Base-by-base conservation (phyloP, 2,888 invertebrate species). In the Pollenia amentaria region DNA sequence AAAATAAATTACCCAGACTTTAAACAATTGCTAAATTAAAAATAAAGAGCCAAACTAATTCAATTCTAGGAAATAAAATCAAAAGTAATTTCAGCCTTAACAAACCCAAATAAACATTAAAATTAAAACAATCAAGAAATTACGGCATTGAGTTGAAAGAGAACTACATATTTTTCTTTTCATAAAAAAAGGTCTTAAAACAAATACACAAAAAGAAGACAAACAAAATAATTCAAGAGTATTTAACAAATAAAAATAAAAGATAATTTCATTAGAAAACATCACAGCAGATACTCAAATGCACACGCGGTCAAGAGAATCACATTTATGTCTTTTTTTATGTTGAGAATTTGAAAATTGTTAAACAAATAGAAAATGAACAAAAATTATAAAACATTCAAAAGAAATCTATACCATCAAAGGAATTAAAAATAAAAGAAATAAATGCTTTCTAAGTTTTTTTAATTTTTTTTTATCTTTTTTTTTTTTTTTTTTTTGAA, bases 241-340 rank as follows among this genome's bases (percentile, higher is more conserved):
- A 21, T 55, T 77, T 77, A 29, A 55, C 55, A 77, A 44, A 65
- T 42, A 64, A n/a, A 64, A 55, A 65, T 16, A 78, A 69, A 78
- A 65, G 55, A 53, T 40, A 53, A 76, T 76, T 64, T 64, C 4
- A 53, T 76, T 64, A 60, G 16, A 72, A 21, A 62, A 62, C 16
- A 73, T 6, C 46, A 72, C 16, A 60, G n/a, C 4, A 48, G 48
- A 76, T 11, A 44, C 42, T 42, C 21, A 62, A 29, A 51, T 11
- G 46, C n/a, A 65, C 10, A 53, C 29, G 40, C 16, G 48, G 1
- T 16, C 1, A n/a, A 48, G 21, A 16, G 44, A 53, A 42, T 1
- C 11, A 40, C 1, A 18, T 51, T 18, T 12, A n/a, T 29, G 12
- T 46, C 6, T 48, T 7, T 48, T n/a, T 12, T 69, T 55, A 8